A percentile compares a stretch with the other conserved stretches of the same genome.
phyloP scores from a whole-genome alignment of 1,140 invertebrate genomes.

The Zaprionus taronus region DNA sequence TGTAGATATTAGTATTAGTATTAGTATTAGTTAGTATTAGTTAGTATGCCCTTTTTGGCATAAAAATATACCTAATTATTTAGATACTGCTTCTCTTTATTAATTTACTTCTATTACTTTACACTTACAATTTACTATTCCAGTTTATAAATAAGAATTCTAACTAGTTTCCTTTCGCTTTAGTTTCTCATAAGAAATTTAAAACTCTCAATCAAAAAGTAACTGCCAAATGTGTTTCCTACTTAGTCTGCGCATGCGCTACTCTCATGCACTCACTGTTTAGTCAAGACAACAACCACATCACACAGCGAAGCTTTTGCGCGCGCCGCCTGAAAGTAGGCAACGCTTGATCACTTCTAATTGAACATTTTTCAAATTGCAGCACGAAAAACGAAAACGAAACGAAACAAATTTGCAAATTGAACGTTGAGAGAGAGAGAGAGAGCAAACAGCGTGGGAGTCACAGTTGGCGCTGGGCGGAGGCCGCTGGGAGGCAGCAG shows the following conservation, averaged over 20 bases:
- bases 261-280: not conserved
- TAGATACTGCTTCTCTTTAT: no score
- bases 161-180: no score
- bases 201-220: not conserved
- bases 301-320: conserved; percentile 2
- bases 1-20: no score
- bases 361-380: conserved; percentile 20
- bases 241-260: not conserved
- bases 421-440: not conserved
- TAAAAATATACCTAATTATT: no score
- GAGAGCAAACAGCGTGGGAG: conserved; percentile 15
- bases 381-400: conserved; percentile 20
- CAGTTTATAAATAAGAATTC: no score
- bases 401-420: not conserved
- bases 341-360: not conserved
- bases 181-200: not conserved
- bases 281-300: conserved; percentile 31
- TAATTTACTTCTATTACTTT: no score
- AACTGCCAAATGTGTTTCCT: not conserved
- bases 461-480: not conserved
- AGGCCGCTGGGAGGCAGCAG: conserved; percentile 11
- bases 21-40: no score
- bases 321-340: conserved; percentile 35
- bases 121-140: no score
- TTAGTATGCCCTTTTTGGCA: no score